Percentiles rank a stretch among this genome's conserved stretches.
phyloP scores from a whole-genome alignment of 2,797 vertebrate genomes.

The Staurois parvus region DNA sequence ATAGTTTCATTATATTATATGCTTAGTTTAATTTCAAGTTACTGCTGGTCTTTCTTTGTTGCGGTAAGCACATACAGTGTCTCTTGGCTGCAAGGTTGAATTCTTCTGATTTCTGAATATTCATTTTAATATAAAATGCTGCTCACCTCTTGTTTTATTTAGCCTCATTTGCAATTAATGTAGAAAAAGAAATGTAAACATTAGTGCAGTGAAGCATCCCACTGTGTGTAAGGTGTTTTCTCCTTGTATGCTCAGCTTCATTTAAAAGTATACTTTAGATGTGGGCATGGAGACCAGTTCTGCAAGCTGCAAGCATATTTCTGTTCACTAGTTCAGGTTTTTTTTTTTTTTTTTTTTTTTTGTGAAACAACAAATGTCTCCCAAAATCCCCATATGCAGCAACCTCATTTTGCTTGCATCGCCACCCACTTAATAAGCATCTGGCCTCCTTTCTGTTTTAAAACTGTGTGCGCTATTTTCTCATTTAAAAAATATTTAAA shows the following conservation, averaged over 20 bases:
- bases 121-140: too few relatives aligned
- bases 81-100: too few relatives aligned
- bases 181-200: neutral
- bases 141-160: conserved; percentile 24
- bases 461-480: too few relatives aligned
- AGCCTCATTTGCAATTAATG: conserved; percentile 40
- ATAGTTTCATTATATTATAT: too few relatives aligned
- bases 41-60: too few relatives aligned
- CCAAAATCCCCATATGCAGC: neutral
- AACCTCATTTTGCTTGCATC: neutral
- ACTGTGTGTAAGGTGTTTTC: neutral
- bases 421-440: conserved; percentile 19
- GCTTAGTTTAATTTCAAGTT: too few relatives aligned
- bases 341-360: neutral
- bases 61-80: too few relatives aligned
- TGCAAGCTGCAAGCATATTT: neutral
- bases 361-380: conserved; percentile 2
- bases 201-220: neutral
- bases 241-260: conserved; percentile 1
- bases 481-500: too few relatives aligned
- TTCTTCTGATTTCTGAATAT: too few relatives aligned
- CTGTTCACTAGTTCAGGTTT: neutral
- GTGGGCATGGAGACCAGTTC: neutral
- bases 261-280: neutral
- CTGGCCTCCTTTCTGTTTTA: neutral